Conservation (phyloP, 2,113 vertebrate species). For the Malurus cyaneus region DNA sequence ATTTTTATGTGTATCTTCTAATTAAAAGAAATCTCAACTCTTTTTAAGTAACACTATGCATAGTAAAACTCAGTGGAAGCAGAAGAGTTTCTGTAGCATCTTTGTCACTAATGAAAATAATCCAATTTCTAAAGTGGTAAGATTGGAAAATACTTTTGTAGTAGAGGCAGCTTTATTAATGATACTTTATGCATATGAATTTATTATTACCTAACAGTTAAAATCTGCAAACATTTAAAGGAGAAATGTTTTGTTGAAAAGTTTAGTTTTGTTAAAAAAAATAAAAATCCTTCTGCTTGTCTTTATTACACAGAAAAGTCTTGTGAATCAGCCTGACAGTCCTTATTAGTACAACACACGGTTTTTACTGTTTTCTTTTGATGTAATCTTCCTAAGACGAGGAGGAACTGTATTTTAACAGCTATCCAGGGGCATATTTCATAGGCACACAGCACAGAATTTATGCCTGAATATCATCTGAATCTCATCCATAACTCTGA, state of each 20-base stretch:
- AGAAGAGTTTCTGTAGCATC: neutral
- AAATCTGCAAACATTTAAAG: neutral
- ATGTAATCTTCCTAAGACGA: conserved; percentile 20
- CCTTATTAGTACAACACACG: neutral
- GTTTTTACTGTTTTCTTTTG: conserved; percentile 46
- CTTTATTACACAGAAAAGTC: neutral
- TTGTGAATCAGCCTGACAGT: neutral
- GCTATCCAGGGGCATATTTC: conserved; percentile 34
- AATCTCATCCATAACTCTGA: conserved; percentile 17
- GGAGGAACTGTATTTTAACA: conserved; percentile 5
- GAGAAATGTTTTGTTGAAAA: neutral
- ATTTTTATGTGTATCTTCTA: neutral
- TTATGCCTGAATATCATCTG: conserved; percentile 16
- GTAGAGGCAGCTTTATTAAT: neutral
- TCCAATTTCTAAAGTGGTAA: neutral
- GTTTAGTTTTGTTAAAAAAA: neutral
- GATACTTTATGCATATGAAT: neutral
- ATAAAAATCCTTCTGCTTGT: neutral
- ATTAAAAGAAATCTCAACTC: neutral
- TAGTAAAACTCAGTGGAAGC: neutral
- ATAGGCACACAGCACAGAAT: neutral
- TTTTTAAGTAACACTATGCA: neutral
- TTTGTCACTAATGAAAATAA: neutral
- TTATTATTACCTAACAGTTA: neutral
- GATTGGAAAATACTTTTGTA: neutral